phyloP scores from a whole-genome alignment of 2,113 vertebrate genomes.

The Clarias batrachus region DNA sequence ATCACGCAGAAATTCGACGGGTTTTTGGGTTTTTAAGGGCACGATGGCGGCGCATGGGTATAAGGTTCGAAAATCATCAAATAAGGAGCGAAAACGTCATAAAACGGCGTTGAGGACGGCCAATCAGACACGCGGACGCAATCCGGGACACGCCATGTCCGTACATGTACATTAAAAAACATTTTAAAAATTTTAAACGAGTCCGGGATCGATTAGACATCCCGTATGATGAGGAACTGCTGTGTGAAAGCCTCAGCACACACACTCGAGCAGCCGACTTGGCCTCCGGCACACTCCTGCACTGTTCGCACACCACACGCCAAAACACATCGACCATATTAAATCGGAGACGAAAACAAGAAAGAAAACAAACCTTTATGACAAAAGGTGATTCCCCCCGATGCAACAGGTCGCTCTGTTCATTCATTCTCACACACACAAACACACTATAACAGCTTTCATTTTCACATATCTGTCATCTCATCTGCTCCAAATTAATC shows the following conservation, averaged over 20 bases:
- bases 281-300: background rate
- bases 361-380: constrained; percentile 41
- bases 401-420: constrained; percentile 1
- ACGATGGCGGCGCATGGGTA: constrained; percentile 20
- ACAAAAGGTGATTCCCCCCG: constrained; percentile 4
- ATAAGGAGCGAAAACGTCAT: constrained; percentile 58
- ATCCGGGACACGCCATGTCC: constrained; percentile 14
- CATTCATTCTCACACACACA: constrained; percentile 30
- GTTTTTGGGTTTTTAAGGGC: constrained; percentile 34
- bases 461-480: constrained; percentile 21
- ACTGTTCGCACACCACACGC: background rate
- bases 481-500: background rate
- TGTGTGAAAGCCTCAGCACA: background rate
- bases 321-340: background rate
- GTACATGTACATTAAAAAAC: background rate
- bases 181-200: background rate
- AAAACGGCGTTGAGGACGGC: constrained; percentile 30
- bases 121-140: constrained; percentile 42
- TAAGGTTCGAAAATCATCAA: constrained; percentile 46
- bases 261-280: background rate
- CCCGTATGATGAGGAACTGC: background rate
- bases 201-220: constrained; percentile 5
- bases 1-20: constrained; percentile 11
- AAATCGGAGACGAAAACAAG: background rate
- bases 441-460: constrained; percentile 32